Evolutionary conservation across 2,888 invertebrate genomes (phyloP).

Genomic region (Cactoblastis cactorum): DNA sequence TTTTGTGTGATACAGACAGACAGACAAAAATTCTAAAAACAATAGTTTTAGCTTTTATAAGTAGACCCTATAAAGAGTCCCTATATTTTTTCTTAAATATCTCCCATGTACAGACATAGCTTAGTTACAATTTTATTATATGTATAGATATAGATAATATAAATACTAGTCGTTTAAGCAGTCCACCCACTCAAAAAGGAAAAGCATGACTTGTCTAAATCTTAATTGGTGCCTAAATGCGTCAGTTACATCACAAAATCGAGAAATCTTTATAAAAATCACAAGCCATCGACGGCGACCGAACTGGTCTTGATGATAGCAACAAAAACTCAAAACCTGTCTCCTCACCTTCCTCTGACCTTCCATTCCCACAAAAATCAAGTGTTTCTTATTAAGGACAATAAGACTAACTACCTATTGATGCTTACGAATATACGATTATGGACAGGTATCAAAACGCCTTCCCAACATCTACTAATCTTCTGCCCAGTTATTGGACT

Average conservation of each 20-base stretch:
- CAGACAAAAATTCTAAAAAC: no score
- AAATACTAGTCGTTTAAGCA: no score
- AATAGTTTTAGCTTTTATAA: no score
- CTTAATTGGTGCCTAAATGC: not conserved
- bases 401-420: conserved; percentile 39
- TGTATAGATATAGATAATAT: no score
- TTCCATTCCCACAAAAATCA: conserved; percentile 8
- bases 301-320: conserved; percentile 9
- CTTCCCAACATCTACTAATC: conserved; percentile 40
- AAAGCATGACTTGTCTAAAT: no score
- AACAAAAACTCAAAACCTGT: conserved; percentile 8
- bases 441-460: conserved; percentile 41
- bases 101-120: no score
- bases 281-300: not conserved
- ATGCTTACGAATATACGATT: conserved; percentile 48
- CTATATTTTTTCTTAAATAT: no score
- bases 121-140: no score
- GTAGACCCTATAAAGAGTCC: no score
- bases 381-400: conserved; percentile 22
- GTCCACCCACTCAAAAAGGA: no score
- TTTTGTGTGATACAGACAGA: no score
- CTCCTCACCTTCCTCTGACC: conserved; percentile 8
- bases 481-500: conserved; percentile 47
- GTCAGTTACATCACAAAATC: conserved; percentile 6
- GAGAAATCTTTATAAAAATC: conserved; percentile 5